Percentiles rank a stretch among this genome's conserved stretches.
These are phyloP conservation scores for Sparus aurata DNA, from an alignment of 2,797 vertebrate species.

Conservation along the genomic window DNA sequence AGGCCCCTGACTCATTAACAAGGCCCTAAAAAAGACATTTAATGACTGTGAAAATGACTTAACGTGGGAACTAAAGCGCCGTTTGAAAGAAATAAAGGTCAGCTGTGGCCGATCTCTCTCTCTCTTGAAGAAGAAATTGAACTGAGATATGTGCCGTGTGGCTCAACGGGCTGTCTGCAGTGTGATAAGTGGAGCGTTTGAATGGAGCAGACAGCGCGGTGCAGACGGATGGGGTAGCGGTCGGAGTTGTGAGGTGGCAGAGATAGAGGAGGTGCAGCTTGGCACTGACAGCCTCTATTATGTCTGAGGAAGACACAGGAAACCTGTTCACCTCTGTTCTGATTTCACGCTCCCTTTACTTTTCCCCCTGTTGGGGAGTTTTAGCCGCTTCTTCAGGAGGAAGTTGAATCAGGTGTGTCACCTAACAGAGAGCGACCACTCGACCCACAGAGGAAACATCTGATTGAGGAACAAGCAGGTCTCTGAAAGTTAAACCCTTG, in stretches of 20 bases:
- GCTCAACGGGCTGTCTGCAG: slow-evolving; percentile 37
- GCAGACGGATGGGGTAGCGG: slow-evolving; percentile 36
- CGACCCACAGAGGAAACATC: background rate
- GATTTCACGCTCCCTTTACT: background rate
- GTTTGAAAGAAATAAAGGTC: slow-evolving; percentile 20
- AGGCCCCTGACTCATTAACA: slow-evolving; percentile 76
- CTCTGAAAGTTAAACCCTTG: background rate
- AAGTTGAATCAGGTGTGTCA: background rate
- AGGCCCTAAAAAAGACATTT: slow-evolving; percentile 77
- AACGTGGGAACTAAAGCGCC: slow-evolving; percentile 41
- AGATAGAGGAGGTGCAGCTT: slow-evolving; percentile 56
- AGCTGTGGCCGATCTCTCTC: slow-evolving; percentile 10
- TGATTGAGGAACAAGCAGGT: background rate
- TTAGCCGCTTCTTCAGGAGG: slow-evolving; percentile 9
- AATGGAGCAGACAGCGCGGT: background rate
- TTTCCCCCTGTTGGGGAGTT: slow-evolving; percentile 10
- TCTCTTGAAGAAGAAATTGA: slow-evolving; percentile 19
- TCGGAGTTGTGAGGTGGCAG: slow-evolving; percentile 76
- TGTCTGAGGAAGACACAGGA: slow-evolving; percentile 84
- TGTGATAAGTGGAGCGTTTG: slow-evolving; percentile 56
- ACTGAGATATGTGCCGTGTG: background rate
- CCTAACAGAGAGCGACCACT: background rate
- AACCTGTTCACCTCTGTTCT: slow-evolving; percentile 78
- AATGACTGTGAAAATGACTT: slow-evolving; percentile 67
- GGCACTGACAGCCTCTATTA: slow-evolving; percentile 82